phyloP scores from a whole-genome alignment of 2,113 vertebrate species.

The Globicephala melas region DNA sequence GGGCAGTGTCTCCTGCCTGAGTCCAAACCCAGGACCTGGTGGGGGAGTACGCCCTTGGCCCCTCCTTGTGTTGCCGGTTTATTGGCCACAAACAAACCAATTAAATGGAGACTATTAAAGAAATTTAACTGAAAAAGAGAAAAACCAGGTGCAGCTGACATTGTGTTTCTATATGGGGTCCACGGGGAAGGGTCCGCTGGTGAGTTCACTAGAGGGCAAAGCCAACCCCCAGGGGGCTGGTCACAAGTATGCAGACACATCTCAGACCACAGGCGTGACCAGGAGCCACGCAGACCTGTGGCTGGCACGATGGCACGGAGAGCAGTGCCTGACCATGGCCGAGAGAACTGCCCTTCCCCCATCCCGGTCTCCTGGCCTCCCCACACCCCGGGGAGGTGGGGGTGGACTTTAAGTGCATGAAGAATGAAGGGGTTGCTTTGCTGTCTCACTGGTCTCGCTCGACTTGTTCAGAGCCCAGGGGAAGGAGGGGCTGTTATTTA shows the following conservation, averaged over 20 bases:
- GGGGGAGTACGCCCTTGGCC: conserved; percentile 8
- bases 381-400: too few species aligned
- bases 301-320: accelerated
- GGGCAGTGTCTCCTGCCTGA: background rate
- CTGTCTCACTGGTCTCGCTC: background rate
- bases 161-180: background rate
- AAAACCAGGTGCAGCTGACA: background rate
- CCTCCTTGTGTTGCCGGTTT: conserved; percentile 76
- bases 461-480: background rate
- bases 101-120: conserved; percentile 84
- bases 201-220: too few species aligned
- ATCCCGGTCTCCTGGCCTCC: background rate
- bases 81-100: conserved; percentile 80
- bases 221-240: accelerated
- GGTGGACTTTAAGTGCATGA: too few species aligned
- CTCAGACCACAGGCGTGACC: background rate
- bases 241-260: background rate
- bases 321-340: background rate
- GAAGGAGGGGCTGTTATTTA: background rate
- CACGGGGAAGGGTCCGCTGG: accelerated
- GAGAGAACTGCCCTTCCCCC: background rate
- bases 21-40: conserved; percentile 43
- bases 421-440: background rate
- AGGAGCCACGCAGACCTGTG: background rate
- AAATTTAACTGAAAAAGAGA: conserved; percentile 71